Evolutionary conservation across 2,888 invertebrate species (phyloP), one percentile per base, ranked within the genome.

Genomic region (Colletes collaris): DNA sequence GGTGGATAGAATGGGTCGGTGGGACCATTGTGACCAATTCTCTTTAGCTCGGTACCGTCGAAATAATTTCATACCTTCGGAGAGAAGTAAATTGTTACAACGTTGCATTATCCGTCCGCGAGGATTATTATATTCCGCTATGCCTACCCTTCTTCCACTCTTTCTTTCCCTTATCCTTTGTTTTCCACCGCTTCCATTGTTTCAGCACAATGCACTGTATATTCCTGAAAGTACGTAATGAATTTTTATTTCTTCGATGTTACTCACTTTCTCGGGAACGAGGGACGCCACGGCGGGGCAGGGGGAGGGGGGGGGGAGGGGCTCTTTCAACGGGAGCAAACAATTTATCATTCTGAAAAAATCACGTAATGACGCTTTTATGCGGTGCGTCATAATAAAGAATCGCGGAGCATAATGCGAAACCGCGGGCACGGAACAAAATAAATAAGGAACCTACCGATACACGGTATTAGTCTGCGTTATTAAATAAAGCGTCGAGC

Each of bases 51-150:
- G 62, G 52, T 44, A 70, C 68, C 78, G 55, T 78, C 60, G 65
- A 79, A 75, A 77, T 74, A 78, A 83, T 81, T 81, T 71, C 75
- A 58, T 72, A 79, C 52, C 74, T 70, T 67, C 62, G 79, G 70
- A 74, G 76, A 53, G 59, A 63, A 35, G 69, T 83, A 83, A 82
- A 85, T 77, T 77, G 82, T 79, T 81, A 77, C 70, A 79, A 82
- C 71, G 79, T 76, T 73, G 59, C 82, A 71, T 82, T 84, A 85
- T 77, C 65, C 82, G 60, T 76, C 73, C 68, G 55, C 58, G 53
- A 16, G 81, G 73, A 85, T 83, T 85, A 85, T 85, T 84, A 81
- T 82, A 83, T 79, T 68, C 58, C 64, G 13, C 56, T 60, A 55
- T 56, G 49, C 67, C 64, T 56, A 56, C 55, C 74, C 62, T 67